phyloP scores from a whole-genome alignment of 2,113 vertebrate species.

The Artemisiospiza belli region DNA sequence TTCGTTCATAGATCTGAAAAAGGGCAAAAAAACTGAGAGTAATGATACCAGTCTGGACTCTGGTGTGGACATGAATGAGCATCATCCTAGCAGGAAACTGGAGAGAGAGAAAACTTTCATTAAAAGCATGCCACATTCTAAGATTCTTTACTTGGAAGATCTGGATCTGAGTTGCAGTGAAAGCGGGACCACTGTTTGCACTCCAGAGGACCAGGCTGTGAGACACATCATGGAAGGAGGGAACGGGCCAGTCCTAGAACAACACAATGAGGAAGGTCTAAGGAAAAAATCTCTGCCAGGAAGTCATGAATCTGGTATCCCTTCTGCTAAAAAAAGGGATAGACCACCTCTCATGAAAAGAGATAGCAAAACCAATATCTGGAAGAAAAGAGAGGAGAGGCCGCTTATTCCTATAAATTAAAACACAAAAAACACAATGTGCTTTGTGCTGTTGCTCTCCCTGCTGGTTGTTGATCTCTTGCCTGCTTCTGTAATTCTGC shows the following conservation, averaged over 20 bases:
- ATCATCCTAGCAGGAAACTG: constrained; percentile 78
- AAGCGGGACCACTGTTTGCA: constrained; percentile 88
- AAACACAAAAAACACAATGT: constrained; percentile 12
- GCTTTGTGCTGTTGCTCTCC: constrained; percentile 28
- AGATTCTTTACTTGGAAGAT: constrained; percentile 84
- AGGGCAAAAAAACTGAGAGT: constrained; percentile 86
- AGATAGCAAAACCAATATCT: constrained; percentile 78
- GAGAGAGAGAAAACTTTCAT: constrained; percentile 86
- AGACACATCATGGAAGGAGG: constrained; percentile 83
- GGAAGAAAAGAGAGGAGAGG: constrained; percentile 80
- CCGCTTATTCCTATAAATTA: constrained; percentile 78
- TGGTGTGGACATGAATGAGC: constrained; percentile 97
- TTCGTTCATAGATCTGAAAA: constrained; percentile 91
- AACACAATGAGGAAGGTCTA: constrained; percentile 55
- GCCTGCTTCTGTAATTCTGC: constrained; percentile 60
- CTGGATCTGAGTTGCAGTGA: constrained; percentile 93
- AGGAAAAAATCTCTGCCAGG: constrained; percentile 48
- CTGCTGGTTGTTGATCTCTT: constrained; percentile 19
- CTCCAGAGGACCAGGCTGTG: constrained; percentile 87
- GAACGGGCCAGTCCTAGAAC: constrained; percentile 42
- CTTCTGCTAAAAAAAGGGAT: constrained; percentile 67
- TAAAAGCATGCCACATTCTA: constrained; percentile 81
- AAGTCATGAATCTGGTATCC: constrained; percentile 63
- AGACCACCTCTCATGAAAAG: constrained; percentile 62
- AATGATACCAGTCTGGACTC: constrained; percentile 96